Base-by-base conservation (phyloP, 2,113 vertebrate species). In the Garra rufa region DNA sequence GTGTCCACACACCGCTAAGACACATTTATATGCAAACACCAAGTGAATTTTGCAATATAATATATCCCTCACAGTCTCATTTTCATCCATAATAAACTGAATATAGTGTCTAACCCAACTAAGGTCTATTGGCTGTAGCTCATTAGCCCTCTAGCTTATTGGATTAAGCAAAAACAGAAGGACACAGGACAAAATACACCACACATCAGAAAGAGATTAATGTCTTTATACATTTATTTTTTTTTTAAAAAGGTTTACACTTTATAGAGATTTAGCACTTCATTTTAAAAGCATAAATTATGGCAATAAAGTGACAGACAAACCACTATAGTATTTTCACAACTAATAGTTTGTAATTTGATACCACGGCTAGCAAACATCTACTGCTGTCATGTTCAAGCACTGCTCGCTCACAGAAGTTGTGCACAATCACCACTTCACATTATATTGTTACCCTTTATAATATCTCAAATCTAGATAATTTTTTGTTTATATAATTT, bases 201-300 rank as follows among this genome's bases (percentile, higher is more conserved):
- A 65, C 65, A 80, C 76, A 38, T 48, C 21, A 43, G 28, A n/a
- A 82, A n/a, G 17, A 43, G 65, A 79, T 82, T 48, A 52, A 61
- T 50, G 52, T 83, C 44, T 65, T 81, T 70, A 26, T 63, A 50
- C 5, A 44, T 85, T 83, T 85, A 88, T 83, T 87, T 82, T 52
- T 59, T 76, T 17, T 59, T 13, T 26, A 73, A 81, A 88, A 86
- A 87, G 55, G 81, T 76, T 83, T 83, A 89, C 85, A 87, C 80
- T 59, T 87, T 1, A 48, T 46, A 83, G 85, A 87, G 76, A 88
- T 88, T 91, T 70, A 90, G 87, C 87, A 89, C 88, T 92, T 92
- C 90, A 85, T 91, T 89, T 73, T 24, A 91, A 91, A 94, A 93
- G 93, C 92, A 93, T 92, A 90, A 90, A 89, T 91, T 89, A 91